phyloP scores from a whole-genome alignment of 2,113 vertebrate species.

The Numenius arquata region DNA sequence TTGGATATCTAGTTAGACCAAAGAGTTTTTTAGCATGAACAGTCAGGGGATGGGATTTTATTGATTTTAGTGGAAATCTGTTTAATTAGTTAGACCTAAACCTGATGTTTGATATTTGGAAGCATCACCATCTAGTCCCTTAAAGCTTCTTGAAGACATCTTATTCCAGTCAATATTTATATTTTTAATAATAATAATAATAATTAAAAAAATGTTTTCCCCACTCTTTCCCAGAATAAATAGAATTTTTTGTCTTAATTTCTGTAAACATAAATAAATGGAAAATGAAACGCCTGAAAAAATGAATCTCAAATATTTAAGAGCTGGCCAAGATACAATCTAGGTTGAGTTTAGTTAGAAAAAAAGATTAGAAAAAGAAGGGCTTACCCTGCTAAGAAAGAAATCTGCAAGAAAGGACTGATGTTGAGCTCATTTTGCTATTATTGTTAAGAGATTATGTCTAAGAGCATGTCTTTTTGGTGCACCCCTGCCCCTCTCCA shows the following conservation, averaged over 20 bases:
- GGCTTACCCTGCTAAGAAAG: not conserved
- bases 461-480: not conserved
- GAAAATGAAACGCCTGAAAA: not conserved
- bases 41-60: not conserved
- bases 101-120: not conserved
- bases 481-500: not conserved
- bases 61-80: not conserved
- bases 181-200: not conserved
- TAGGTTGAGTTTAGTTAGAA: not conserved
- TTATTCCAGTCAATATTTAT: not conserved
- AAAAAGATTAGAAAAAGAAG: no score
- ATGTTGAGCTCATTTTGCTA: not conserved
- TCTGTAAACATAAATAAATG: not conserved
- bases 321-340: not conserved
- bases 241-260: not conserved
- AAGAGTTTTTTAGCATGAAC: not conserved
- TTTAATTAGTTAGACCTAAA: not conserved
- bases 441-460: not conserved
- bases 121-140: not conserved
- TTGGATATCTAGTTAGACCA: not conserved
- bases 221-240: not conserved
- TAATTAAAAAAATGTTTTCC: not conserved
- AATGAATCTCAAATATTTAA: not conserved
- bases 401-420: not conserved
- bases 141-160: not conserved